phyloP scores from a whole-genome alignment of 1,140 invertebrate species.

The Tetramorium alpestre region DNA sequence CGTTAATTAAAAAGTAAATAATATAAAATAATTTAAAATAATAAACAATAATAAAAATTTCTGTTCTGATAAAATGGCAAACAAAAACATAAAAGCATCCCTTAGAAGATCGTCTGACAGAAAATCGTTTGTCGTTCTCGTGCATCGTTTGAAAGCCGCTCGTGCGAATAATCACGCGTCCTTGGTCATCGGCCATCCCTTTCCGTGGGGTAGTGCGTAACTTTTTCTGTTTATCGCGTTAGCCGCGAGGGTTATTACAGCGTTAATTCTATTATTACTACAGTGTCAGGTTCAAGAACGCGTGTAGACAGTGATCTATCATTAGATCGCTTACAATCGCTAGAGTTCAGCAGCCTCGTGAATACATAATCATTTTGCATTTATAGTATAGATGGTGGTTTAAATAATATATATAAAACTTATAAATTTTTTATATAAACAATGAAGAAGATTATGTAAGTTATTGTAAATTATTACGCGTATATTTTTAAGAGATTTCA shows the following conservation, averaged over 20 bases:
- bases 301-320: conserved; percentile 63
- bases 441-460: not conserved
- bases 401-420: not conserved
- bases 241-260: conserved; percentile 57
- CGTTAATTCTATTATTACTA: conserved; percentile 72
- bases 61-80: not conserved
- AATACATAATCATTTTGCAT: conserved; percentile 8
- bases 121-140: conserved; percentile 68
- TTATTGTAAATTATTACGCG: conserved; percentile 33
- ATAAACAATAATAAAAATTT: conserved; percentile 35
- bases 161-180: conserved; percentile 65
- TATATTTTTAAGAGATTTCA: conserved; percentile 53
- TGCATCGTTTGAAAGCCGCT: conserved; percentile 63
- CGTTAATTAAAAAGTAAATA: conserved; percentile 3
- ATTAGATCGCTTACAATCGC: conserved; percentile 63
- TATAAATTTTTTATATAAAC: not conserved
- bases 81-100: not conserved
- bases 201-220: conserved; percentile 44
- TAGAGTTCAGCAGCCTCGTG: conserved; percentile 65
- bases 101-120: conserved; percentile 59
- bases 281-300: conserved; percentile 69
- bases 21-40: not conserved
- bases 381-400: not conserved
- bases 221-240: conserved; percentile 29
- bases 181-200: conserved; percentile 53